Evolutionary conservation across 2,888 invertebrate genomes (phyloP), one percentile per base, ranked within the genome.

Genomic region (Synergus umbraculus): DNA sequence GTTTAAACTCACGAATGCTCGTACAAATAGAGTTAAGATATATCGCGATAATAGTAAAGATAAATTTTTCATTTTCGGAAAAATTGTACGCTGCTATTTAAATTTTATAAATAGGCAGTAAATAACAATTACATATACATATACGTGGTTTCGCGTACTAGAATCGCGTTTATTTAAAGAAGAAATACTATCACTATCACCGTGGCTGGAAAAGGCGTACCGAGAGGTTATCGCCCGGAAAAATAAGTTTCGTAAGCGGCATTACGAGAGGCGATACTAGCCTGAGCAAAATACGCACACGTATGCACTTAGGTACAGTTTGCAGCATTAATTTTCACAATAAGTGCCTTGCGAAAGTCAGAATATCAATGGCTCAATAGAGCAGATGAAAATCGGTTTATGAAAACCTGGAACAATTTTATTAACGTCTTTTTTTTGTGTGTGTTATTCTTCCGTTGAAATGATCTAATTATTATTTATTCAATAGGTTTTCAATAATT

Each of bases 211-310:
- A 60, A 60, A 60, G 60, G 60, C 60, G 22, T 18, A 22, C 22
- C 63, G 78, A 76, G 83, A 78, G 83, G 83, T 83, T 79, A 83
- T 82, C 82, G 83, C 79, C 83, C 82, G 81, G 81, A 77, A 78
- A 83, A 81, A 79, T 79, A 79, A 82, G 83, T 83, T 83, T 83
- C 82, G 83, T 82, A 83, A 83, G 83, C 82, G 76, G 76, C 81
- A 81, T 83, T 83, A 82, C 83, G 83, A 83, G 81, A 83, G 79
- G 78, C 78, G 79, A 60, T 60, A 60, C 60, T 22, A 18, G 4
- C 60, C 12, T 9, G 22, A 60, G 60, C 22, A 46, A 12, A 46
- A n/a, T 60, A 60, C 10, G 22, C 60, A 60, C 8, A 22, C 60
- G 60, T 60, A 60, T 60, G 60, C 60, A 60, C 18, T 60, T 12